Base-by-base conservation (phyloP, 2,113 vertebrate species). In the Australoheros scitulus region DNA sequence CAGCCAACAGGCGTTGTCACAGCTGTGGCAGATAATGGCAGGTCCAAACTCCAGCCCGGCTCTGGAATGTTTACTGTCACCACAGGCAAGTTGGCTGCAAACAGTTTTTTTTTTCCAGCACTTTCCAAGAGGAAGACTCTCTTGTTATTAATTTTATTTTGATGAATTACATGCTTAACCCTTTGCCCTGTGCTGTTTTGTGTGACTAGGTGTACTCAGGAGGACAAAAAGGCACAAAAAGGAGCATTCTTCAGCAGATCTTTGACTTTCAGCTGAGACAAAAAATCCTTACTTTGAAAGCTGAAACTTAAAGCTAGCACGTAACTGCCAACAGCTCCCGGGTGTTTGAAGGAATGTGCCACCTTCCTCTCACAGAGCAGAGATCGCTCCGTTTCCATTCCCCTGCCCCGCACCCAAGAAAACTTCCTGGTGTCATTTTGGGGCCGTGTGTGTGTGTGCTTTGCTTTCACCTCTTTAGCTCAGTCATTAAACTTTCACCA, bases 1-100 rank as follows among this genome's bases (percentile, higher is more conserved):
- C 93, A 92, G 94, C 96, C 96, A 95, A 96, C 95, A 91, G 84
- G 84, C 91, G 91, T 95, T 95, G 95, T 96, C 95, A 91, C 97
- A 97, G 96, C 97, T 97, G 94, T 95, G 95, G 94, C 92, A 84
- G 95, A 94, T 95, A 96, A 94, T 93, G 94, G 95, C 91, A 91
- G 95, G 93, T 94, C 96, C 95, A 90, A 92, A 94, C 92, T 89
- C 94, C 92, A 94, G 89, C 92, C 95, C 93, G 87, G 91, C 84
- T 93, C 90, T 92, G 96, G 96, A 97, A 97, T 99, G 97, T 97
- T 98, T 96, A 96, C 97, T 93, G 93, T 97, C 96, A 96, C 96
- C 96, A 94, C 95, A 95, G 96, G 96, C 95, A 94, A 92, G 94
- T 95, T 94, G 94, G 95, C 55, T 92, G 96, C 96, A 97, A 97